These are phyloP conservation scores for Erinaceus europaeus DNA, from an alignment of 2,113 vertebrate genomes.

Conservation along the genomic window DNA sequence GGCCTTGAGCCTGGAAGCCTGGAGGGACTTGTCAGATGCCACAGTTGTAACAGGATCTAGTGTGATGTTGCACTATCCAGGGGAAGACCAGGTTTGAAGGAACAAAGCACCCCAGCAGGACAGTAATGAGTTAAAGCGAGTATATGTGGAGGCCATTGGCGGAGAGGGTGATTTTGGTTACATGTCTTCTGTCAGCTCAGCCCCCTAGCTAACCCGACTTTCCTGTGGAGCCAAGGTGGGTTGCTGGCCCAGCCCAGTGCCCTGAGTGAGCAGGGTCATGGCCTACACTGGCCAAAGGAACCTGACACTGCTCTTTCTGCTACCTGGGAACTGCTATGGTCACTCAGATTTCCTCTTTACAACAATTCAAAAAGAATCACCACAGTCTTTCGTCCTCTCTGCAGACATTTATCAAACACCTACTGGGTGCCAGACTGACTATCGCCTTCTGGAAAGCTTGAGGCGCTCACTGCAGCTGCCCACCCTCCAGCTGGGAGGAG, in stretches of 20 bases:
- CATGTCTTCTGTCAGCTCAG: too few species aligned
- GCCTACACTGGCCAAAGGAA: neutral
- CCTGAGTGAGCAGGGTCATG: neutral
- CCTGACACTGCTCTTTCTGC: too few species aligned
- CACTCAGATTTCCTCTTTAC: neutral
- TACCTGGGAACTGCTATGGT: too few species aligned
- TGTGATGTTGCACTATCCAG: too few species aligned
- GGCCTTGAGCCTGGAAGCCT: neutral
- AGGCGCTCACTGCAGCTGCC: neutral
- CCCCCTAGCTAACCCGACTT: too few species aligned
- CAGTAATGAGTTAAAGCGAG: neutral
- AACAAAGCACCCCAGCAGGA: neutral
- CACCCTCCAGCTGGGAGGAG: neutral
- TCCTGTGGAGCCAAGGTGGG: too few species aligned
- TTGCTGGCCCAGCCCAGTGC: too few species aligned
- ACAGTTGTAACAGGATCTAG: too few species aligned
- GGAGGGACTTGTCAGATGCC: neutral
- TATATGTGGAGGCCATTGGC: neutral
- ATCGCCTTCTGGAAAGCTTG: neutral
- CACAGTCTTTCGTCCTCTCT: neutral
- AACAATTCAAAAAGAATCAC: too few species aligned
- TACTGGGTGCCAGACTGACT: neutral
- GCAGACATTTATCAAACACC: neutral
- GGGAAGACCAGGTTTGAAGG: neutral
- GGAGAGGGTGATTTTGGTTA: too few species aligned